A percentile compares a stretch with the other conserved stretches of the same genome.
Evolutionary conservation across 2,888 invertebrate genomes (phyloP).

Genomic region (Apamea monoglypha): DNA sequence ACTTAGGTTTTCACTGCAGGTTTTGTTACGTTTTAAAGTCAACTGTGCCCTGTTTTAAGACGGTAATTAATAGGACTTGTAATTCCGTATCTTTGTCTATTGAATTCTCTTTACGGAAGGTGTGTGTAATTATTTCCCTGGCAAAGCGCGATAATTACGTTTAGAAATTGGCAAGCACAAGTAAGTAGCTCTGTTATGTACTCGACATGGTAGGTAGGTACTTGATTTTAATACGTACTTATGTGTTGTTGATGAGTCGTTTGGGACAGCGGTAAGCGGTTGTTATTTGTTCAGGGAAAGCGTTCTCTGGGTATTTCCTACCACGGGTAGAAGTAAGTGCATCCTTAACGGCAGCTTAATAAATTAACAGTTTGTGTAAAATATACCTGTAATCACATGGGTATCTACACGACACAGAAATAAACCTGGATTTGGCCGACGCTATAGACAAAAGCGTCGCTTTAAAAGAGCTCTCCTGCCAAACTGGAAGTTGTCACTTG

Average conservation of each 20-base stretch:
- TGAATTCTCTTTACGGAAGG: neutral
- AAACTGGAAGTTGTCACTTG: conserved; percentile 6
- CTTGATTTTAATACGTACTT: neutral
- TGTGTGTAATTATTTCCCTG: conserved; percentile 13
- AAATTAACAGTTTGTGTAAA: neutral
- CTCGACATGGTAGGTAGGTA: neutral
- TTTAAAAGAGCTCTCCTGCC: conserved; percentile 13
- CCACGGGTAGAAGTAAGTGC: neutral
- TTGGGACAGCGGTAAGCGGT: neutral
- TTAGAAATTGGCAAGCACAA: neutral
- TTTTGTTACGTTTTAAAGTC: neutral
- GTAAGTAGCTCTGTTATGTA: neutral
- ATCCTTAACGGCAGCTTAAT: neutral
- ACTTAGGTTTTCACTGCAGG: conserved; percentile 18
- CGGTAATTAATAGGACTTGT: neutral
- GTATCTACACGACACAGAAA: neutral
- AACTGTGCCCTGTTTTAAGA: neutral
- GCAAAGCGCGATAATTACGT: conserved; percentile 1
- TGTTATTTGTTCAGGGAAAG: neutral
- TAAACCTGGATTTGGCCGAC: neutral
- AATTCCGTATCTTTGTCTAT: neutral
- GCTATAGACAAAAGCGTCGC: neutral
- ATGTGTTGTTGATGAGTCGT: neutral
- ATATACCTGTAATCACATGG: neutral
- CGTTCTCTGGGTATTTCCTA: neutral